phyloP scores from a whole-genome alignment of 2,113 vertebrate genomes.

The Micromys minutus region DNA sequence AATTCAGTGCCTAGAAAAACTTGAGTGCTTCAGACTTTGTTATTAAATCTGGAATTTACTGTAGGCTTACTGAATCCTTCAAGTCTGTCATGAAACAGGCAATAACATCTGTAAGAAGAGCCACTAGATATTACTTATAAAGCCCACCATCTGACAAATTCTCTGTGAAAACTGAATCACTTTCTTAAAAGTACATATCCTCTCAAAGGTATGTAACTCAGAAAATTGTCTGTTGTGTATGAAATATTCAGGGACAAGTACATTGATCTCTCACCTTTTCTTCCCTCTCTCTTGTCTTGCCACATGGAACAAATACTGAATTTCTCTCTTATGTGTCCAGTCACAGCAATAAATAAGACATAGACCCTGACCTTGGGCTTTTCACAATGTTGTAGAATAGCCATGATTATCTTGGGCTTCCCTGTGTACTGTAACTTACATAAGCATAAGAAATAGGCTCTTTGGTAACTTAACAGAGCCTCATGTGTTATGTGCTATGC shows the following conservation, averaged over 20 bases:
- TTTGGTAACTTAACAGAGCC: neutral
- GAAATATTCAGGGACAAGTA: neutral
- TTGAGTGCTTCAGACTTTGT: conserved; percentile 48
- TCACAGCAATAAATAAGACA: neutral
- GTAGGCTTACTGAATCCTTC: conserved; percentile 25
- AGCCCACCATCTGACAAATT: neutral
- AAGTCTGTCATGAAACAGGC: conserved; percentile 55
- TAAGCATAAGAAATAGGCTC: neutral
- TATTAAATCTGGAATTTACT: conserved; percentile 51
- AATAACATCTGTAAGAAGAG: conserved; percentile 52
- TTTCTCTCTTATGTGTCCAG: neutral
- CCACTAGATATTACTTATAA: neutral
- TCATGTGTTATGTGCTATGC: neutral
- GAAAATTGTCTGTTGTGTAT: neutral
- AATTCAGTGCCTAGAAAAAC: conserved; percentile 47
- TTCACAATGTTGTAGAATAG: neutral
- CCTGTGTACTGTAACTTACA: neutral
- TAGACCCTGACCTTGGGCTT: neutral
- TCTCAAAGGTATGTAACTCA: neutral
- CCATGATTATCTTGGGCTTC: rapidly evolving
- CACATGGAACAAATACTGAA: neutral
- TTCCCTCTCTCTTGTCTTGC: neutral
- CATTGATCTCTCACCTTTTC: neutral
- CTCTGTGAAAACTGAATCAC: neutral
- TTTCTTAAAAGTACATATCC: neutral